Conservation (phyloP, 2,113 vertebrate species). For the Anguilla japonica region DNA sequence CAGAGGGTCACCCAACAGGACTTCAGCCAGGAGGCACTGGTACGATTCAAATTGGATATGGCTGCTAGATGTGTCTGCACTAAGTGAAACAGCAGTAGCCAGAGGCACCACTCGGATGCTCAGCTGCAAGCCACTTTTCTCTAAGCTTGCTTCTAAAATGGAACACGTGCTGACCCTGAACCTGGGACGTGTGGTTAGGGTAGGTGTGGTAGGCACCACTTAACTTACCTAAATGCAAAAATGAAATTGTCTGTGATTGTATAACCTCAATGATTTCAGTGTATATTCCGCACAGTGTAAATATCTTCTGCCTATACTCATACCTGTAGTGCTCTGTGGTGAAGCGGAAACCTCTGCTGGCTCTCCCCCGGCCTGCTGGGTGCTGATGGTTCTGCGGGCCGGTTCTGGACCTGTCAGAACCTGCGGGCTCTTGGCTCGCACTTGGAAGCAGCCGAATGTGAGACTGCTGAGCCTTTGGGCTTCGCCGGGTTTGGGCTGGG, state of each 20-base stretch:
- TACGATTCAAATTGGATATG: too few relatives aligned
- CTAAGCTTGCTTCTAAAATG: neutral
- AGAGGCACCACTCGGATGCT: neutral
- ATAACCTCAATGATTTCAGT: too few relatives aligned
- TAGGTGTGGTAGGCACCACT: neutral
- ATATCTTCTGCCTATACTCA: too few relatives aligned
- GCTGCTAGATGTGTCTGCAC: too few relatives aligned
- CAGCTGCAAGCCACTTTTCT: neutral
- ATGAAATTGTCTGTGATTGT: too few relatives aligned
- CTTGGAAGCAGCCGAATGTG: slow-evolving; percentile 91
- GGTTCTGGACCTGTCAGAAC: slow-evolving; percentile 74
- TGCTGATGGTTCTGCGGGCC: slow-evolving; percentile 61
- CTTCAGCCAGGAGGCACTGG: too few relatives aligned
- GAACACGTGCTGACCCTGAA: neutral
- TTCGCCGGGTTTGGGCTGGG: slow-evolving; percentile 71
- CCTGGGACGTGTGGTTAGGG: too few relatives aligned
- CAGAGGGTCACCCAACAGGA: too few relatives aligned
- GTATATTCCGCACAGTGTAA: too few relatives aligned
- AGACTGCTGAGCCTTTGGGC: slow-evolving; percentile 88
- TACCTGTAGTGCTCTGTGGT: neutral
- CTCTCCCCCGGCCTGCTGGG: slow-evolving; percentile 34
- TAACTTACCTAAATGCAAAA: neutral
- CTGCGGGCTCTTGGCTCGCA: slow-evolving; percentile 84
- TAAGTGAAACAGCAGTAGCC: too few relatives aligned
- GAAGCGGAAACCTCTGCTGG: slow-evolving; percentile 6